Evolutionary conservation across 2,888 invertebrate species (phyloP), one percentile per base, ranked within the genome.

Genomic region (Brachyptera risi): DNA sequence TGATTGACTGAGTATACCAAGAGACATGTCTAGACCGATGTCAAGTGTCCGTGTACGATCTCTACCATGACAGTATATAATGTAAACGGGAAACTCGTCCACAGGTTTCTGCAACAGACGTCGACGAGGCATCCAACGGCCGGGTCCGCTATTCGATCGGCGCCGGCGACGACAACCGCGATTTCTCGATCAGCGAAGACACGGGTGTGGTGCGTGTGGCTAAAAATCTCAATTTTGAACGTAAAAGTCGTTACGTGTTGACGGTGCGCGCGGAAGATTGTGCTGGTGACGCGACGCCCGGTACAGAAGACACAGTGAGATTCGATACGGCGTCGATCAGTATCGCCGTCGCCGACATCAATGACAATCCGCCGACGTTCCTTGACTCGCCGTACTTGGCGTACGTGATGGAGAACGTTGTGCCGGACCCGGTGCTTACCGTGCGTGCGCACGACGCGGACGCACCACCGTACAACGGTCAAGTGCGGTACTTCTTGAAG

Each of bases 331-430:
- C 86, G 68, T 78, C 56, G 71, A 75, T 65, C 68, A 85, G 88
- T 64, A 90, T 96, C 70, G 84, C 85, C 61, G 88, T 96, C 58
- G 84, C 89, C 67, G 95, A 96, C 76, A 90, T 95, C 72, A 96
- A 96, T 77, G 96, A 96, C 78, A 94, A 94, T 73, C 88, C 90
- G 27, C 96, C 96, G 47, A 88, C 91, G 47, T 96, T 96, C 76
- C 78, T 92, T 68, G 91, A 96, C 76, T 94, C 95, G n/a, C 96
- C 96, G 0, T 96, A 95, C 77, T 79, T 92, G 72, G 92, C 93
- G 3, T 89, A 90, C 74, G 93, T 96, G 61, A 92, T 94, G 87
- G 96, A 97, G 78, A 92, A 93, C 74, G 86, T 90, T 70, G 84
- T 90, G 65, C 89, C 90, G 60, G 74, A 76, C 3, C 72, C 74